Evolutionary conservation across 2,797 vertebrate genomes (phyloP).

Genomic region (Melanitta fusca): DNA sequence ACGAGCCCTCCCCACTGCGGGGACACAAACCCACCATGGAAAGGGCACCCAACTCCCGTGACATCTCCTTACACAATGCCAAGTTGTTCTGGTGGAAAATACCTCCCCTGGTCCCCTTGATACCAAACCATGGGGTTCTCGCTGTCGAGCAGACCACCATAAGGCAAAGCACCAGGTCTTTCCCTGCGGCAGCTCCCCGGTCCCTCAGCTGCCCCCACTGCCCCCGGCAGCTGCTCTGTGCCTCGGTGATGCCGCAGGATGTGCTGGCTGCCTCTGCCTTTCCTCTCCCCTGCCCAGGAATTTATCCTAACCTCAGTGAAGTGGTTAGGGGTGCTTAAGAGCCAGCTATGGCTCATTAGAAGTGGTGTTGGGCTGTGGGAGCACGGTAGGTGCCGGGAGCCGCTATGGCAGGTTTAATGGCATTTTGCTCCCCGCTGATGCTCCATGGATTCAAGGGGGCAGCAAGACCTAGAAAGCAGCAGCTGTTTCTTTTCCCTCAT

Average conservation of each 20-base stretch:
- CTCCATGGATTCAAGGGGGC: not conserved
- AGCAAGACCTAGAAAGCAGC: not conserved
- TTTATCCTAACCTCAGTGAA: conserved; percentile 30
- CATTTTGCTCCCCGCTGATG: rapidly evolving
- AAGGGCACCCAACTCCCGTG: not conserved
- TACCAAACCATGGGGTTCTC: not conserved
- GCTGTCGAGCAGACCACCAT: not conserved
- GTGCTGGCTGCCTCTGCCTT: not conserved
- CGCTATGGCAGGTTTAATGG: not conserved
- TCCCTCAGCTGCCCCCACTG: rapidly evolving
- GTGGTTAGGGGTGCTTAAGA: conserved; percentile 35
- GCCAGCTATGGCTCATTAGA: conserved; percentile 39
- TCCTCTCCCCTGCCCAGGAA: not conserved
- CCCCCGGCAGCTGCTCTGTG: rapidly evolving
- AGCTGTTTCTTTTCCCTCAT: not conserved
- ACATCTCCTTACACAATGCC: not conserved
- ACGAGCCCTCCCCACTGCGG: not conserved
- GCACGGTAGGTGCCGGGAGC: not conserved
- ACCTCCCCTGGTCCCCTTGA: not conserved
- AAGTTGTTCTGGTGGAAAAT: not conserved
- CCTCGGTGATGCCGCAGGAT: not conserved
- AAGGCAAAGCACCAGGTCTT: not conserved
- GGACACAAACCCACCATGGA: not conserved
- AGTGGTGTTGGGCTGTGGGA: not conserved
- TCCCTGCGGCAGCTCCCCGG: rapidly evolving